Evolutionary conservation across 2,888 invertebrate species (phyloP), one percentile per base, ranked within the genome.

Genomic region (Caenorhabditis wallacei): DNA sequence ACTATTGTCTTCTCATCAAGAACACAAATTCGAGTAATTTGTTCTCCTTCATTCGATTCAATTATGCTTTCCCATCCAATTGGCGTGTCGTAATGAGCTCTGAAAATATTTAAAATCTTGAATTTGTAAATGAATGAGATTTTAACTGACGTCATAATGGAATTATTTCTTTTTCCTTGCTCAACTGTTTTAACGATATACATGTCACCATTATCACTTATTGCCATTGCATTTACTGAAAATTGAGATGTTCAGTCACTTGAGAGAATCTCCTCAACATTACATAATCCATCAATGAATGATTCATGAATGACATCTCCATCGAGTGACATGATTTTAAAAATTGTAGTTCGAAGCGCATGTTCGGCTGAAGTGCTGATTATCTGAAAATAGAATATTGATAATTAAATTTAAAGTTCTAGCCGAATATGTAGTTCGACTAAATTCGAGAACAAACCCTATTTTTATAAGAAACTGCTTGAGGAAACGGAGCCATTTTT

Each of bases 221-320:
- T 72, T 8, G 88, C 79, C 70, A 88, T 75, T 10, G 89, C 86
- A 35, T 53, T 51, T 4, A 86, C 86, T 86, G 71, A n/a, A 86
- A 70, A 24, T 30, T 5, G 30, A 16, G 46, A 10, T 20, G 43
- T 11, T 18, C 1, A 48, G 8, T 1, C 18, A 18, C 5, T 18
- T 18, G 13, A 16, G 46, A 13, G 2, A 48, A 18, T 48, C 18
- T 18, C 18, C 8, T n/a, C 13, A 48, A 18, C 13, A 2, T 18
- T 79, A 80, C 91, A 57, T n/a, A 89, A 80, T 57, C 91, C 91
- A 76, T 91, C 91, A 37, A 91, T 85, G 59, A 90, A 89, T n/a
- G 85, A 85, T 82, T 90, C 89, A 64, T 89, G 88, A 37, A 87
- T 84, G 64, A 89, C 68, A n/a, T 89, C 84, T 30, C 87, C 87